These are phyloP conservation scores for Cosmorhoe ocellata DNA, from an alignment of 2,888 invertebrate genomes.

Conservation along the genomic window DNA sequence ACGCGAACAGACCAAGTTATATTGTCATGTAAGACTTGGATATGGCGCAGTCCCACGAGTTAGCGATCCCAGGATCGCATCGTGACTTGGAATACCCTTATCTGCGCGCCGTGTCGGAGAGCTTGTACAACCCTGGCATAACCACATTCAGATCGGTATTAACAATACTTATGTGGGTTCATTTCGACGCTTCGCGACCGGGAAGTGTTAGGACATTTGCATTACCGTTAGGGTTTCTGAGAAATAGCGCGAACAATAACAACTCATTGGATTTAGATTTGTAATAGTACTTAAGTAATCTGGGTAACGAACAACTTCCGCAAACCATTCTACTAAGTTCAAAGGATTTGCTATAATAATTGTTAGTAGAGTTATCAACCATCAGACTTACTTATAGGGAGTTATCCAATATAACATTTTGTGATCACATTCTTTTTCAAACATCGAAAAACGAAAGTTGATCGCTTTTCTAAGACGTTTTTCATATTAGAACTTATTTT, in stretches of 20 bases:
- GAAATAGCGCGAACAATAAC: conserved; percentile 66
- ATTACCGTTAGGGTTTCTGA: conserved; percentile 71
- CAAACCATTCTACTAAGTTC: conserved; percentile 2
- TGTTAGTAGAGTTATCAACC: no score
- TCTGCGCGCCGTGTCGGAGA: conserved; percentile 64
- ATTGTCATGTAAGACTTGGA: conserved; percentile 31
- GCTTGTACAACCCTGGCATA: conserved; percentile 58
- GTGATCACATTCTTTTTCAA: no score
- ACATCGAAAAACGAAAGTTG: no score
- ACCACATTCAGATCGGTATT: conserved; percentile 57
- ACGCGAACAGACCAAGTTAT: conserved; percentile 30
- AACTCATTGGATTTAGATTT: conserved; percentile 35
- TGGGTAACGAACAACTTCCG: conserved; percentile 49
- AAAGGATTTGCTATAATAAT: no score
- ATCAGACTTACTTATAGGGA: no score
- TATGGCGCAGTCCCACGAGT: conserved; percentile 45
- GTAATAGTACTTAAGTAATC: not conserved
- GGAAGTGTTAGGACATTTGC: conserved; percentile 72
- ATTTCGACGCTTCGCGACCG: conserved; percentile 54
- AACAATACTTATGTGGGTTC: conserved; percentile 55
- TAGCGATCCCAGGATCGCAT: conserved; percentile 54
- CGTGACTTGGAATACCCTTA: conserved; percentile 71
- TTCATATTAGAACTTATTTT: no score
- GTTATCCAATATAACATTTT: no score
- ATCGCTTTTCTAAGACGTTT: no score